These are phyloP conservation scores for Tympanuchus pallidicinctus DNA, from an alignment of 2,113 vertebrate genomes.

Conservation along the genomic window DNA sequence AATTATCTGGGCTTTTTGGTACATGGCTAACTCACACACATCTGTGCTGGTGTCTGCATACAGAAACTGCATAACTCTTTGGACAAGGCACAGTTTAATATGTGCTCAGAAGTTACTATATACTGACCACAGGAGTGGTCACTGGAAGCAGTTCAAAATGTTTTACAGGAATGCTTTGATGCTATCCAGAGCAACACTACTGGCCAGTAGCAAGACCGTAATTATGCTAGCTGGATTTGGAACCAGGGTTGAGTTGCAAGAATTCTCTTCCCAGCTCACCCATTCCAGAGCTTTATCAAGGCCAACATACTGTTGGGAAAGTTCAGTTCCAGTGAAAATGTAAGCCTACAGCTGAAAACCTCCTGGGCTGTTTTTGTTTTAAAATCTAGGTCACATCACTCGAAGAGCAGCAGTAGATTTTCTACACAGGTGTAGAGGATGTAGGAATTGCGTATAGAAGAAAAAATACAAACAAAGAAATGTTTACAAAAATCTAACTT, in stretches of 20 bases:
- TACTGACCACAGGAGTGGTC: conserved; percentile 29
- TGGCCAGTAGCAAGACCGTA: conserved; percentile 63
- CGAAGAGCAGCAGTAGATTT: not conserved
- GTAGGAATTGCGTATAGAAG: not conserved
- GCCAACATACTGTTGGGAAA: conserved; percentile 31
- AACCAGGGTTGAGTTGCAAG: conserved; percentile 55
- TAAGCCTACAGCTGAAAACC: conserved; percentile 23
- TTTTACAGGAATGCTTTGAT: conserved; percentile 63
- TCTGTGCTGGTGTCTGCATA: not conserved
- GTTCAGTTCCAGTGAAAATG: conserved; percentile 39
- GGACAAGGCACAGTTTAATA: not conserved
- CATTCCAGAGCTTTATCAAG: conserved; percentile 47
- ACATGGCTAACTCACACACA: not conserved
- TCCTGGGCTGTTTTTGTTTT: conserved; percentile 13
- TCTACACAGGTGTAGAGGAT: not conserved
- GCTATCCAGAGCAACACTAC: conserved; percentile 50
- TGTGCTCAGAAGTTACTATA: conserved; percentile 1
- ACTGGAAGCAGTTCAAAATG: conserved; percentile 56
- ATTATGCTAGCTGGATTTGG: conserved; percentile 60
- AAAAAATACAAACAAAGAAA: not conserved
- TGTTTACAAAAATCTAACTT: not conserved
- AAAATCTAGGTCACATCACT: conserved; percentile 40
- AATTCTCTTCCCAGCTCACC: conserved; percentile 30
- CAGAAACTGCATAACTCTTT: not conserved
- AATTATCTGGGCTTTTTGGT: not conserved